Evolutionary conservation across 2,113 vertebrate genomes (phyloP).

Genomic region (Piliocolobus tephrosceles): DNA sequence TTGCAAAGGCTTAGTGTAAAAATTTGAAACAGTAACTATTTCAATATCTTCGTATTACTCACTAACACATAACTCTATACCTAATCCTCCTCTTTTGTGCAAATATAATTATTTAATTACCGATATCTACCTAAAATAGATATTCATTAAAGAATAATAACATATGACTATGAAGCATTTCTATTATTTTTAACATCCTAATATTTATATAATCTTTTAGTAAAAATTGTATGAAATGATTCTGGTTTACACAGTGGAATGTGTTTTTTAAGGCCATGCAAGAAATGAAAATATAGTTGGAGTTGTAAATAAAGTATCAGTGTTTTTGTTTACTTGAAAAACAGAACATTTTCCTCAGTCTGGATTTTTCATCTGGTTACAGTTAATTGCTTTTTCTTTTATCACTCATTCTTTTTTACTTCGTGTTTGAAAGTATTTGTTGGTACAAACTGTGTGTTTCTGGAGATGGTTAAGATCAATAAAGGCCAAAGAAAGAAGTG

Average conservation of each 20-base stretch:
- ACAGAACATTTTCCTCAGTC: neutral
- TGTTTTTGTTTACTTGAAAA: constrained; percentile 5
- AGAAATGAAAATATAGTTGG: neutral
- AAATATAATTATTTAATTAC: neutral
- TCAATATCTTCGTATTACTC: neutral
- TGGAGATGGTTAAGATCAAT: constrained; percentile 33
- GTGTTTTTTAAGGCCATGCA: neutral
- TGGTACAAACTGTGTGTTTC: constrained; percentile 2
- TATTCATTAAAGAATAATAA: neutral
- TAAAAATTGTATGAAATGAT: neutral
- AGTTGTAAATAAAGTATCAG: constrained; percentile 19
- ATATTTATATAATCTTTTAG: neutral
- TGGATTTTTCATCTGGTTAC: constrained; percentile 18
- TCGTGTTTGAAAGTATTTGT: constrained; percentile 15
- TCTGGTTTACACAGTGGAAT: neutral
- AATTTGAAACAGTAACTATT: neutral
- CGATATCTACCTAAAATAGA: neutral
- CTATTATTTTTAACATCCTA: neutral
- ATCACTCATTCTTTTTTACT: constrained; percentile 27
- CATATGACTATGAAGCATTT: neutral
- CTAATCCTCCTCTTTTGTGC: neutral
- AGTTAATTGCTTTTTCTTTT: constrained; percentile 45
- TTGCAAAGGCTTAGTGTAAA: neutral
- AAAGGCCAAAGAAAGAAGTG: constrained; percentile 38
- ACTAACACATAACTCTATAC: neutral